Percentiles rank a stretch among this genome's conserved stretches.
These are phyloP conservation scores for Hapalemur alaotrensis DNA, from an alignment of 2,797 vertebrate species.

Conservation along the genomic window DNA sequence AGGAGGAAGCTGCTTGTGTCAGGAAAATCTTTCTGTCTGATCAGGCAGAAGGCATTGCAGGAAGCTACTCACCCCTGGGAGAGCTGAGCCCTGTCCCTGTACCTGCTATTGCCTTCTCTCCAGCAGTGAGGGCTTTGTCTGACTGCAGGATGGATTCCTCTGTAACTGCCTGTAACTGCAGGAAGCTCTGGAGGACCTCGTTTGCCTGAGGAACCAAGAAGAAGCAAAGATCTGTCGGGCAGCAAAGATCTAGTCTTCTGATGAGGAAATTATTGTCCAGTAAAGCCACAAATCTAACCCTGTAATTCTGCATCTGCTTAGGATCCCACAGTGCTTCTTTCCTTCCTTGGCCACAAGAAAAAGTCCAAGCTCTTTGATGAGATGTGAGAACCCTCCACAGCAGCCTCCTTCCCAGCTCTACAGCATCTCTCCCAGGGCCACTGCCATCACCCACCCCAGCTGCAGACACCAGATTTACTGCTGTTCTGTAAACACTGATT, in stretches of 20 bases:
- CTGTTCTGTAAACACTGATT: neutral
- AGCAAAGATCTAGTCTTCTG: neutral
- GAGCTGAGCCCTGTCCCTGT: neutral
- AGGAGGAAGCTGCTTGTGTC: neutral
- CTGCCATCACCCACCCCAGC: neutral
- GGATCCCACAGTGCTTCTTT: neutral
- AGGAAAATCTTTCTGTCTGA: neutral
- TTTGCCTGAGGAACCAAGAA: slow-evolving; percentile 5
- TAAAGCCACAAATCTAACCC: neutral
- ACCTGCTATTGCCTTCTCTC: slow-evolving; percentile 36
- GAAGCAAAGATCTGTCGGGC: neutral
- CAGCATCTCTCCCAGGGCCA: neutral
- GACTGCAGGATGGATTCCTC: slow-evolving; percentile 17
- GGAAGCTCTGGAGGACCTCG: slow-evolving; percentile 14
- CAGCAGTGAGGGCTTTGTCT: slow-evolving; percentile 1
- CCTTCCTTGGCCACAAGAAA: neutral
- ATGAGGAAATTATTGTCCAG: neutral
- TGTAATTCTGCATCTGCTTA: neutral
- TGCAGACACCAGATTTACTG: neutral
- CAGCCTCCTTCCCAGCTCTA: neutral
- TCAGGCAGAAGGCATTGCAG: neutral
- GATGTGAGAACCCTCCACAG: neutral
- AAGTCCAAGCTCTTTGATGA: neutral
- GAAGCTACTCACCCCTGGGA: neutral
- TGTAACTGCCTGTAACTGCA: neutral